A percentile compares a stretch with the other conserved stretches of the same genome.
These are phyloP conservation scores for Tholera decimalis DNA, from an alignment of 2,888 invertebrate species.

Conservation along the genomic window DNA sequence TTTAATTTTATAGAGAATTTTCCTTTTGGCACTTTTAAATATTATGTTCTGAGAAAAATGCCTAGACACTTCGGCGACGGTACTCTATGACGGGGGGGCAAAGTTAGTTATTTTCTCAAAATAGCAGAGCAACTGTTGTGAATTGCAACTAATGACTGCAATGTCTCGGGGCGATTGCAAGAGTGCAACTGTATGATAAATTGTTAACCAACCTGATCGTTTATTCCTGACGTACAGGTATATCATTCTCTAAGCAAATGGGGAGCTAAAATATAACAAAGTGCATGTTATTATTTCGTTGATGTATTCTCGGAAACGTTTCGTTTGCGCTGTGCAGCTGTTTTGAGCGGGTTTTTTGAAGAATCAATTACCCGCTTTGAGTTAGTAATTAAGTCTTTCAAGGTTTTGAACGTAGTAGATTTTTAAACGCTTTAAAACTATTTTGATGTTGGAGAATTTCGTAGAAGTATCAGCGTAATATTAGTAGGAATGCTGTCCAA, in stretches of 20 bases:
- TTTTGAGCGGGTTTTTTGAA: slow-evolving; percentile 38
- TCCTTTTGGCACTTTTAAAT: slow-evolving; percentile 68
- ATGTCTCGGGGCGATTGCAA: slow-evolving; percentile 77
- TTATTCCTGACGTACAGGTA: slow-evolving; percentile 75
- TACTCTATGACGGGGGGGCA: slow-evolving; percentile 68
- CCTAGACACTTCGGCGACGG: slow-evolving; percentile 55
- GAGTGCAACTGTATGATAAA: slow-evolving; percentile 80
- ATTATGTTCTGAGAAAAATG: slow-evolving; percentile 52
- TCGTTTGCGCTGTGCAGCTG: slow-evolving; percentile 50
- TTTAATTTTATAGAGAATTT: slow-evolving; percentile 64
- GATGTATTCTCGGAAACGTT: slow-evolving; percentile 61
- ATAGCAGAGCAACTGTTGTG: slow-evolving; percentile 83
- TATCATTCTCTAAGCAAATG: slow-evolving; percentile 68
- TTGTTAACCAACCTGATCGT: slow-evolving; percentile 77
- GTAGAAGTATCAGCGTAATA: slow-evolving; percentile 42
- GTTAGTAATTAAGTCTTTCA: slow-evolving; percentile 46
- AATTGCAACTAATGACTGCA: slow-evolving; percentile 83
- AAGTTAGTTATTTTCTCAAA: slow-evolving; percentile 78
- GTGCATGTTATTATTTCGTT: slow-evolving; percentile 62
- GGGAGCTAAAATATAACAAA: slow-evolving; percentile 61
- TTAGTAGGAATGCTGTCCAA: slow-evolving; percentile 73
- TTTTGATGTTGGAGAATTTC: slow-evolving; percentile 43
- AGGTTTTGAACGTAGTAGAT: slow-evolving; percentile 53
- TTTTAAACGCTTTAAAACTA: slow-evolving; percentile 48
- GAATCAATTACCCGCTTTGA: slow-evolving; percentile 54